Evolutionary conservation across 2,888 invertebrate species (phyloP).

Genomic region (Hirtodrosophila trivittata): DNA sequence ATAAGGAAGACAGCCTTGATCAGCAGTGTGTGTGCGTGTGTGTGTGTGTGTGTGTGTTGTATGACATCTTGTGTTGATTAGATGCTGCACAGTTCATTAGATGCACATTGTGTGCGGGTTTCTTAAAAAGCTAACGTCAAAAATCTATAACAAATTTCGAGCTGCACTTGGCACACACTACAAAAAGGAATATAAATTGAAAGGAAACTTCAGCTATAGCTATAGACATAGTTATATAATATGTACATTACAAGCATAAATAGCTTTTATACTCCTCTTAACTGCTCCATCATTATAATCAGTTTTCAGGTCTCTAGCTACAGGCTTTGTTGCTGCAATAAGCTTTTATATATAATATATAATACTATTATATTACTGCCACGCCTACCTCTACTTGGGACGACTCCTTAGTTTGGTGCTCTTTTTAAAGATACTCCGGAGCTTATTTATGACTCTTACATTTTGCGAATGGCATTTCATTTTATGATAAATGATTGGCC

Average conservation of each 20-base stretch:
- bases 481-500: conserved; percentile 67
- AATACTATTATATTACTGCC: too few relatives aligned
- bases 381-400: conserved; percentile 1
- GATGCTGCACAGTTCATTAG: conserved; percentile 57
- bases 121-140: conserved; percentile 8
- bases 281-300: too few relatives aligned
- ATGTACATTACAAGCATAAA: too few relatives aligned
- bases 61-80: conserved; percentile 55
- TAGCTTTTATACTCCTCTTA: too few relatives aligned
- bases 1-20: conserved; percentile 48
- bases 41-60: conserved; percentile 13
- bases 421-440: conserved; percentile 35
- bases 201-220: too few relatives aligned
- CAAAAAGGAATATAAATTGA: too few relatives aligned
- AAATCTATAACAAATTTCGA: not conserved
- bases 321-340: not conserved
- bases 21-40: conserved; percentile 13
- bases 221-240: too few relatives aligned
- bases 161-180: not conserved
- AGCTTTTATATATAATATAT: too few relatives aligned
- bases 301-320: too few relatives aligned
- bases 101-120: conserved; percentile 52
- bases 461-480: conserved; percentile 52
- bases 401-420: too few relatives aligned
- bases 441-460: conserved; percentile 58